Percentiles rank a stretch among this genome's conserved stretches.
Conservation (phyloP, 2,888 invertebrate species). For the Dolomedes plantarius region DNA sequence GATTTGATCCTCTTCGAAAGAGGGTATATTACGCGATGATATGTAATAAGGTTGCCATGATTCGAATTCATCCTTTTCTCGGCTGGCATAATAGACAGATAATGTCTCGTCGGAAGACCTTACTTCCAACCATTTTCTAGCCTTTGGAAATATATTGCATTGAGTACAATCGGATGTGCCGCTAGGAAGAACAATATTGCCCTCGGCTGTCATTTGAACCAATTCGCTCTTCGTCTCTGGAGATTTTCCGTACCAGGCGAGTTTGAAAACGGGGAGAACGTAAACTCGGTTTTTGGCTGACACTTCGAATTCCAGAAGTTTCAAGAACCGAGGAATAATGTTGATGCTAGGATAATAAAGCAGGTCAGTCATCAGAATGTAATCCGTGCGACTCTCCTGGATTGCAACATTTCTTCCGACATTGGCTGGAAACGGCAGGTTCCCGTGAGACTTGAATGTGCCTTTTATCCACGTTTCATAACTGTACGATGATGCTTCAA, state of each 20-base stretch:
- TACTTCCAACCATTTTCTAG: conserved; percentile 52
- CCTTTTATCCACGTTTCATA: conserved; percentile 33
- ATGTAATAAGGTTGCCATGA: conserved; percentile 74
- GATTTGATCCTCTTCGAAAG: conserved; percentile 73
- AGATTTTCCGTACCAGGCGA: conserved; percentile 44
- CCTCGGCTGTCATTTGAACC: conserved; percentile 45
- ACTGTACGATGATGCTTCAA: neutral
- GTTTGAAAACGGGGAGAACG: conserved; percentile 52
- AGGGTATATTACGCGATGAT: conserved; percentile 71
- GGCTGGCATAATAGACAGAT: conserved; percentile 52
- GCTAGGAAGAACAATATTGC: conserved; percentile 40
- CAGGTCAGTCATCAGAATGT: conserved; percentile 72
- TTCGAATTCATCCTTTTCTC: conserved; percentile 52
- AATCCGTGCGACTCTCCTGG: conserved; percentile 64
- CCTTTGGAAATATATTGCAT: conserved; percentile 54
- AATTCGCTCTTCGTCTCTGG: conserved; percentile 47
- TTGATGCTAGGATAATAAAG: conserved; percentile 73
- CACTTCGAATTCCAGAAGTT: conserved; percentile 45
- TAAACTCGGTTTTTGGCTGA: conserved; percentile 22
- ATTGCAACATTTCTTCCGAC: conserved; percentile 73
- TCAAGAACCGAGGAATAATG: conserved; percentile 68
- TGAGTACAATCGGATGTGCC: conserved; percentile 38
- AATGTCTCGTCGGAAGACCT: conserved; percentile 33
- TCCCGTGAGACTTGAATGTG: conserved; percentile 75
- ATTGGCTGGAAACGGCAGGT: conserved; percentile 76